Evolutionary conservation across 2,797 vertebrate genomes (phyloP).

Genomic region (Pristis pectinata): DNA sequence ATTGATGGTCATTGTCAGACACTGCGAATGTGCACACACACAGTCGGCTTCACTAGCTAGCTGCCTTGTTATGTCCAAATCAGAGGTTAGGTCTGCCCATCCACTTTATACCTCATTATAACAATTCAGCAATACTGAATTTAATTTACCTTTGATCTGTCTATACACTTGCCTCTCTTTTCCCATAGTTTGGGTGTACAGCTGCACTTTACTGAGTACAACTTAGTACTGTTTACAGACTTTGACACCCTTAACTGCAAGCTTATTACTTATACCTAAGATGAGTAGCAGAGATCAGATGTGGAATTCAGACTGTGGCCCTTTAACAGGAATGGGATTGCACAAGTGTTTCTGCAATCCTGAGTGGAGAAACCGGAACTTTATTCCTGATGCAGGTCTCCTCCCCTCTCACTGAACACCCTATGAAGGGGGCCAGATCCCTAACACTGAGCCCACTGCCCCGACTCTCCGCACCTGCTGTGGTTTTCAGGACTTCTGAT

Average conservation of each 20-base stretch:
- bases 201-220: too few relatives aligned
- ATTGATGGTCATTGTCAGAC: too few relatives aligned
- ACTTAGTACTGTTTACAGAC: neutral
- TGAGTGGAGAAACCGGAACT: neutral
- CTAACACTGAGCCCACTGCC: neutral
- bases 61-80: too few relatives aligned
- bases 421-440: neutral
- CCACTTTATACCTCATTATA: too few relatives aligned
- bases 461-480: slow-evolving; percentile 49
- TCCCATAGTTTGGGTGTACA: neutral
- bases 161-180: neutral
- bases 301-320: neutral
- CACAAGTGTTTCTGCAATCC: neutral
- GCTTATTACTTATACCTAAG: neutral
- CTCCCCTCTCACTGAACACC: neutral
- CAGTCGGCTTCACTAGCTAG: too few relatives aligned
- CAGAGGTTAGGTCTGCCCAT: too few relatives aligned
- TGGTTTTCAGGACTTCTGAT: slow-evolving; percentile 53
- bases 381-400: neutral
- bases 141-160: neutral
- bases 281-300: neutral
- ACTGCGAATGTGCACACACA: too few relatives aligned
- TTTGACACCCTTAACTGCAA: neutral
- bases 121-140: neutral
- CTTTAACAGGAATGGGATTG: neutral